These are phyloP conservation scores for Hypomecis atomaria DNA, from an alignment of 2,888 invertebrate species.

Conservation along the genomic window DNA sequence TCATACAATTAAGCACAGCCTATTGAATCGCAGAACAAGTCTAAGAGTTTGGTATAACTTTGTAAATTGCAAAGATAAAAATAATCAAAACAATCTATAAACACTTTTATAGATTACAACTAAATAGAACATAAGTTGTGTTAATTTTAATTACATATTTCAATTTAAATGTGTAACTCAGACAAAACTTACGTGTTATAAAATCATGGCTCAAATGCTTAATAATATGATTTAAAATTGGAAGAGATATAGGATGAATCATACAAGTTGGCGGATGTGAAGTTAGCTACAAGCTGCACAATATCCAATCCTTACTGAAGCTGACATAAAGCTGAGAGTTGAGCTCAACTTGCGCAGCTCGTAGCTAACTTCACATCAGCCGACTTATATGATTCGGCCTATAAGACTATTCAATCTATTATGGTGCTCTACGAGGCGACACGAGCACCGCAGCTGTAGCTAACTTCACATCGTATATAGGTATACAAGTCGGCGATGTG, in stretches of 20 bases:
- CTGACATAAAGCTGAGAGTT: too few relatives aligned
- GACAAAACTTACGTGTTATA: neutral
- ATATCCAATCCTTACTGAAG: too few relatives aligned
- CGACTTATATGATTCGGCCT: too few relatives aligned
- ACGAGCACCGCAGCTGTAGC: too few relatives aligned
- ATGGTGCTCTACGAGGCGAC: too few relatives aligned
- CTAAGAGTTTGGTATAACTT: slow-evolving; percentile 58
- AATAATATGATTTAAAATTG: slow-evolving; percentile 4
- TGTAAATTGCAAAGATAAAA: slow-evolving; percentile 32
- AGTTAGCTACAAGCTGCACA: too few relatives aligned
- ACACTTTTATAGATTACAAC: slow-evolving; percentile 31
- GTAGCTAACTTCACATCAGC: too few relatives aligned
- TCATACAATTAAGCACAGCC: slow-evolving; percentile 79
- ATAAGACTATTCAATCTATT: too few relatives aligned
- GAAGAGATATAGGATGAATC: neutral
- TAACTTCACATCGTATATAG: too few relatives aligned
- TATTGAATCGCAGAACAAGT: slow-evolving; percentile 81
- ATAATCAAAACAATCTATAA: slow-evolving; percentile 17
- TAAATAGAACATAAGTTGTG: slow-evolving; percentile 16
- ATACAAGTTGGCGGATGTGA: too few relatives aligned
- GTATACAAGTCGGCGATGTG: too few relatives aligned
- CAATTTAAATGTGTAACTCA: neutral
- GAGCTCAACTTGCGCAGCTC: too few relatives aligned
- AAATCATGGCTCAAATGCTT: slow-evolving; percentile 11
- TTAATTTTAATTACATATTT: neutral